Conservation (phyloP, 2,797 vertebrate species). For the Scomberomorus guttatus region DNA sequence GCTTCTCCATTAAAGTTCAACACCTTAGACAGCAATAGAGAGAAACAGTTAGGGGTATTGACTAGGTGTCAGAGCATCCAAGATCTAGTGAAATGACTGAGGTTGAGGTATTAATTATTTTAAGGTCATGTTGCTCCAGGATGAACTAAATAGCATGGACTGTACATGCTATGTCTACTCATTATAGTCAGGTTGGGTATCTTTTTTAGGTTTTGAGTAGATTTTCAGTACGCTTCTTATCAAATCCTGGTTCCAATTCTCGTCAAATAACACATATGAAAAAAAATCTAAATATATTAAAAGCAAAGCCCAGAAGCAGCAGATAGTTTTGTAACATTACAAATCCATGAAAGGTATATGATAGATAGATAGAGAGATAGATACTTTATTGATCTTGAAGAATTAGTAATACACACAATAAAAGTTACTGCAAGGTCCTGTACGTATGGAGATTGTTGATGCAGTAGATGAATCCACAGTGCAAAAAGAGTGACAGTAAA, state of each 20-base stretch:
- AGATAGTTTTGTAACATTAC: background rate
- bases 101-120: conserved; percentile 14
- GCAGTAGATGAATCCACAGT: no score
- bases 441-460: no score
- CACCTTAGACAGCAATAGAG: background rate
- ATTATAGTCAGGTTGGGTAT: background rate
- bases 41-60: background rate
- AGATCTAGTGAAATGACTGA: background rate
- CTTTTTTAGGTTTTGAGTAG: background rate
- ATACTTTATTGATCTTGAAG: no score
- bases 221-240: background rate
- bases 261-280: background rate
- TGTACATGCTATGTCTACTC: background rate
- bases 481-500: no score
- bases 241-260: background rate
- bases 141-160: background rate
- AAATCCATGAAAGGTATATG: background rate
- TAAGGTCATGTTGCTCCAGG: background rate
- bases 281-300: background rate
- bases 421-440: no score
- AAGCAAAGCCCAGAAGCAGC: background rate
- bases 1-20: background rate
- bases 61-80: background rate
- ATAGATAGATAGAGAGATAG: no score
- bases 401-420: no score